Evolutionary conservation across 2,888 invertebrate species (phyloP).

Genomic region (Osmoderma eremita): DNA sequence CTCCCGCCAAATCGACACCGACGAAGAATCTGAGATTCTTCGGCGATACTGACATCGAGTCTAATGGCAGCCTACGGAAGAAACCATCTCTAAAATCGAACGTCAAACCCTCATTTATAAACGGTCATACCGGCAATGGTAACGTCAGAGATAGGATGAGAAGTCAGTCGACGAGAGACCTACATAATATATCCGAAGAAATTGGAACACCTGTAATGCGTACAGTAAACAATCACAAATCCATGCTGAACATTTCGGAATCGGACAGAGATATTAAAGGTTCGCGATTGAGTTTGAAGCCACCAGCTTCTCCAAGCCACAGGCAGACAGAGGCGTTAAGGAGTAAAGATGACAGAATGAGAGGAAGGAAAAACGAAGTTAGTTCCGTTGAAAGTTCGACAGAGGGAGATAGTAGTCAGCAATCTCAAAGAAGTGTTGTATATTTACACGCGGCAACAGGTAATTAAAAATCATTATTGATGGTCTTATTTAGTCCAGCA

Average conservation of each 20-base stretch:
- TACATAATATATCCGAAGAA: constrained; percentile 70
- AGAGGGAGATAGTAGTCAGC: constrained; percentile 80
- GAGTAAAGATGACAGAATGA: constrained; percentile 61
- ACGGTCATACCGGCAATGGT: constrained; percentile 28
- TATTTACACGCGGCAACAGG: constrained; percentile 87
- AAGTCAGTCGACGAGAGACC: constrained; percentile 64
- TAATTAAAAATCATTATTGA: constrained; percentile 59
- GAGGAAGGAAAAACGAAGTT: constrained; percentile 64
- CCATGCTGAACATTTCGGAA: constrained; percentile 57
- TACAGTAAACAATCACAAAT: constrained; percentile 59
- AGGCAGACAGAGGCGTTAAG: constrained; percentile 60
- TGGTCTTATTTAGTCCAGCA: background rate
- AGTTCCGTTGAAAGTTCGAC: constrained; percentile 75
- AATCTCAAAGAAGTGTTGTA: constrained; percentile 84
- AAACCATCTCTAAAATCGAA: constrained; percentile 52
- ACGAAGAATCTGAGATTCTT: constrained; percentile 83
- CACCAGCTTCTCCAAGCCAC: constrained; percentile 60
- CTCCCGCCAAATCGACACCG: constrained; percentile 63
- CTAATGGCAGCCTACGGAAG: constrained; percentile 68
- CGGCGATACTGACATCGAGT: constrained; percentile 84
- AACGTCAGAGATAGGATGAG: constrained; percentile 50
- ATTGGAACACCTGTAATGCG: constrained; percentile 47
- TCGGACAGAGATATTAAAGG: constrained; percentile 56
- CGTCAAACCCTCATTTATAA: constrained; percentile 26
- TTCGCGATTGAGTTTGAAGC: constrained; percentile 58